These are phyloP conservation scores for Elegia similella DNA, from an alignment of 2,888 invertebrate species.

Conservation along the genomic window DNA sequence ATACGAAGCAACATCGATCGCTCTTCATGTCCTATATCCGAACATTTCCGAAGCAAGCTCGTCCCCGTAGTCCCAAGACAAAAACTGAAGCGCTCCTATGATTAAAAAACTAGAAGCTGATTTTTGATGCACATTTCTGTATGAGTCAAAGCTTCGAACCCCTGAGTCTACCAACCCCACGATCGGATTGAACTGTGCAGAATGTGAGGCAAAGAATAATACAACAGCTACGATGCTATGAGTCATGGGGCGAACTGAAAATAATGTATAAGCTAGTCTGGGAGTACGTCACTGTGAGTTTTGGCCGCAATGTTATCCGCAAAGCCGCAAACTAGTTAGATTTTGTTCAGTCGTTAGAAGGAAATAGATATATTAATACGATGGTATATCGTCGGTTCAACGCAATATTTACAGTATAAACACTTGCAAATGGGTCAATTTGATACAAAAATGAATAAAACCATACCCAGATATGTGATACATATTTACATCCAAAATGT, in stretches of 20 bases:
- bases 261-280: slow-evolving; percentile 26
- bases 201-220: slow-evolving; percentile 62
- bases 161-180: slow-evolving; percentile 42
- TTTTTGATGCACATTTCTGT: slow-evolving; percentile 34
- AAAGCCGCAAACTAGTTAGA: slow-evolving; percentile 6
- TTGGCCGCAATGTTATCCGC: not conserved
- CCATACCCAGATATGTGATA: slow-evolving; percentile 20
- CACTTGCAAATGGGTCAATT: slow-evolving; percentile 5
- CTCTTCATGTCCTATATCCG: slow-evolving; percentile 45
- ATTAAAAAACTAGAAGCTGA: slow-evolving; percentile 53
- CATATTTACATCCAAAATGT: slow-evolving; percentile 8
- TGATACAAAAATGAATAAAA: slow-evolving; percentile 25
- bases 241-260: slow-evolving; percentile 48
- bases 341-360: not conserved
- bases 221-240: slow-evolving; percentile 36
- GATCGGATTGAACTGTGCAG: slow-evolving; percentile 48
- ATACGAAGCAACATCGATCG: slow-evolving; percentile 64
- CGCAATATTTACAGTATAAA: slow-evolving; percentile 20
- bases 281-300: not conserved
- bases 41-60: slow-evolving; percentile 42
- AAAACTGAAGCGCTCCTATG: slow-evolving; percentile 37
- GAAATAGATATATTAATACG: slow-evolving; percentile 3
- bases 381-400: not conserved
- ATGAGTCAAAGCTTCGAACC: slow-evolving; percentile 42
- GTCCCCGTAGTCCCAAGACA: slow-evolving; percentile 26